Percentiles rank a stretch among this genome's conserved stretches.
Conservation (phyloP, 2,797 vertebrate genomes). For the Lutjanus campechanus region DNA sequence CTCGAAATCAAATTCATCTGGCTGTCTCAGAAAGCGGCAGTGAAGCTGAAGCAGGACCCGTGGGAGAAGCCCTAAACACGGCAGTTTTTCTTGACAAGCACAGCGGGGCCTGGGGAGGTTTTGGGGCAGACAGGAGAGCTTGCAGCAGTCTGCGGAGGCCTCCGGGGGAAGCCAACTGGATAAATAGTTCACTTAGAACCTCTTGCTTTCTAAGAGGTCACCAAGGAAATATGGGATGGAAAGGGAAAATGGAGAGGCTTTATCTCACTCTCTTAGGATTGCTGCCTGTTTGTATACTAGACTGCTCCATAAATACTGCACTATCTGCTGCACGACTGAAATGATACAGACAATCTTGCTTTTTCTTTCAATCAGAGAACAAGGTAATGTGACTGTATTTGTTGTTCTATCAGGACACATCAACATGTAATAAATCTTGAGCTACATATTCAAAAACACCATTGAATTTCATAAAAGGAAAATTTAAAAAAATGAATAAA, state of each 20-base stretch:
- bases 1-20: constrained; percentile 80
- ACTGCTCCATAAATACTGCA: constrained; percentile 73
- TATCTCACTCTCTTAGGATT: constrained; percentile 66
- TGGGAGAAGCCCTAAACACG: constrained; percentile 84
- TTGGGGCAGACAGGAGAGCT: constrained; percentile 86
- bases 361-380: constrained; percentile 1
- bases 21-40: constrained; percentile 60
- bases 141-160: constrained; percentile 84
- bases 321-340: constrained; percentile 37
- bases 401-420: background rate
- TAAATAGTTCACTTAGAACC: constrained; percentile 86
- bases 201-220: constrained; percentile 87
- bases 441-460: background rate
- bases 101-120: constrained; percentile 71
- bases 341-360: constrained; percentile 36
- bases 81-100: constrained; percentile 88
- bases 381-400: background rate
- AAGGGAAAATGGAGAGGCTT: constrained; percentile 63
- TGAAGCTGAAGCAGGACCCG: constrained; percentile 67
- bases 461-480: background rate
- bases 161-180: constrained; percentile 81
- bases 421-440: background rate
- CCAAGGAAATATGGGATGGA: constrained; percentile 84
- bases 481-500: background rate
- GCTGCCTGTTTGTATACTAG: constrained; percentile 67